Evolutionary conservation across 1,140 invertebrate species (phyloP).

Genomic region (Anadara kagoshimensis): DNA sequence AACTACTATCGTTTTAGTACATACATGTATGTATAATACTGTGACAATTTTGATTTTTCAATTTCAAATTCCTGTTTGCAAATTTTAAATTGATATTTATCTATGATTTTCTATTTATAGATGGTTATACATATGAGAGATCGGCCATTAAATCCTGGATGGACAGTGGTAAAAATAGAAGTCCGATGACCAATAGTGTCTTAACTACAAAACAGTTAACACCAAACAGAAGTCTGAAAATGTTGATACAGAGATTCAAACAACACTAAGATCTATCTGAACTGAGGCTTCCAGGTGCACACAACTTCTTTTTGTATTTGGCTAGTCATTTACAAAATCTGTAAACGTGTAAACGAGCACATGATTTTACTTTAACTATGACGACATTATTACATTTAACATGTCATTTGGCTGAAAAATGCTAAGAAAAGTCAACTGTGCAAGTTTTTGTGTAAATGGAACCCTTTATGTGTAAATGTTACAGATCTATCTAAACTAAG

Average conservation of each 20-base stretch:
- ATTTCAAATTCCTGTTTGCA: neutral
- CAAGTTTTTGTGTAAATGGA: no score
- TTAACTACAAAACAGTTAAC: slow-evolving; percentile 78
- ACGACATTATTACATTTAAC: no score
- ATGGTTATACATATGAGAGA: slow-evolving; percentile 87
- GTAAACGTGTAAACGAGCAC: no score
- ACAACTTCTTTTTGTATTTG: no score
- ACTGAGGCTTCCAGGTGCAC: no score
- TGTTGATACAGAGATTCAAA: slow-evolving; percentile 65
- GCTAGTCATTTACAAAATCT: no score
- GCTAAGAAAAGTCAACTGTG: no score
- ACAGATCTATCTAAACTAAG: no score
- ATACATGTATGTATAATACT: neutral
- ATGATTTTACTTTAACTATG: no score
- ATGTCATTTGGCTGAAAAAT: no score
- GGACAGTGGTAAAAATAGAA: slow-evolving; percentile 81
- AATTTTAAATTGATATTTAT: neutral
- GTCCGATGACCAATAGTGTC: slow-evolving; percentile 85
- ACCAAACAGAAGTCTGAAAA: slow-evolving; percentile 77
- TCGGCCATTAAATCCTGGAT: slow-evolving; percentile 86
- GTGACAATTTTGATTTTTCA: neutral
- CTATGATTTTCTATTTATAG: slow-evolving; percentile 69
- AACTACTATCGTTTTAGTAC: neutral
- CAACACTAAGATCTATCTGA: neutral
- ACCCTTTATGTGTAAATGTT: no score